Evolutionary conservation across 2,888 invertebrate genomes (phyloP).

Genomic region (Reticulitermes lucifugus): DNA sequence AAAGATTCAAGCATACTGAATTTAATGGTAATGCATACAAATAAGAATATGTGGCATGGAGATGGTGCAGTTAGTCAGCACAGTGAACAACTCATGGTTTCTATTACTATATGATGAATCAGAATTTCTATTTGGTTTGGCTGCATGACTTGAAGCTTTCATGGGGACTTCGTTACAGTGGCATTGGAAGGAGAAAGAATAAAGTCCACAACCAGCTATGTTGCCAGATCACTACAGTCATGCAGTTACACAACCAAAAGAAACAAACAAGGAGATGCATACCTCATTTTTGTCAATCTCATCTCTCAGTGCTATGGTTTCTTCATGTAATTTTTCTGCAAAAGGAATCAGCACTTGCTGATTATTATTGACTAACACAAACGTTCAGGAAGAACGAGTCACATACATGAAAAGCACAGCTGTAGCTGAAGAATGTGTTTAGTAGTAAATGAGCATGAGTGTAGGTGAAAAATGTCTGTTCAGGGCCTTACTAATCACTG

Average conservation of each 20-base stretch:
- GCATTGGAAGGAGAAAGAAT: neutral
- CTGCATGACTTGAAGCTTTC: neutral
- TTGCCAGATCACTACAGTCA: neutral
- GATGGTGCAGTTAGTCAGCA: too few species aligned
- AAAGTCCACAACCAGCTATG: neutral
- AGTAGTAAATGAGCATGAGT: too few species aligned
- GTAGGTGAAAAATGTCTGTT: too few species aligned
- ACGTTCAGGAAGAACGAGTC: neutral
- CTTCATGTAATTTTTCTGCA: conserved; percentile 54
- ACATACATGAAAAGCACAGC: too few species aligned
- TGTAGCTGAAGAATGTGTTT: too few species aligned
- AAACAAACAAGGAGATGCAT: conserved; percentile 26
- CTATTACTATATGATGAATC: too few species aligned
- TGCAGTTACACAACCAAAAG: conserved; percentile 7
- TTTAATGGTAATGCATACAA: too few species aligned
- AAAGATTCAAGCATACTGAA: too few species aligned
- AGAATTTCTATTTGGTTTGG: neutral
- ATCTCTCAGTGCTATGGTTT: conserved; percentile 53
- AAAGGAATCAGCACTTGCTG: conserved; percentile 27
- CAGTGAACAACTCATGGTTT: too few species aligned
- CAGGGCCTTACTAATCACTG: too few species aligned
- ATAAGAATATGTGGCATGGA: too few species aligned
- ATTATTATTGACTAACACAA: neutral
- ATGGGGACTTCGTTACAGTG: neutral
- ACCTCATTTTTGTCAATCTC: conserved; percentile 54